These are phyloP conservation scores for Coregonus suidteri DNA, from an alignment of 2,797 vertebrate species.

Conservation along the genomic window DNA sequence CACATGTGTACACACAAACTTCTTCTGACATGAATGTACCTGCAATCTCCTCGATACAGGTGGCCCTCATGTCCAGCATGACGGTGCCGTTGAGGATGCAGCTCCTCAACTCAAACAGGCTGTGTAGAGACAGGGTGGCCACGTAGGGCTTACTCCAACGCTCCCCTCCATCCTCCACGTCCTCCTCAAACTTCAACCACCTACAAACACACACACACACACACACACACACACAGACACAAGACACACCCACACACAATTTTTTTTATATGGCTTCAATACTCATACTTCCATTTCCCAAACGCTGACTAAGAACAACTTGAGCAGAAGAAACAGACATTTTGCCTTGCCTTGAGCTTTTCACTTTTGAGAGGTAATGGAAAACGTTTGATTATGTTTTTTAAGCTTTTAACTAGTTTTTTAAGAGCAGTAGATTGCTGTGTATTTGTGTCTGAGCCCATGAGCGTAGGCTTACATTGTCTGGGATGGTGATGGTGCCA, in stretches of 20 bases:
- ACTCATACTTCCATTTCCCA: too few relatives aligned
- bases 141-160: slow-evolving; percentile 98
- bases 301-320: neutral
- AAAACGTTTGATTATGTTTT: neutral
- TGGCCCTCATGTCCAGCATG: slow-evolving; percentile 98
- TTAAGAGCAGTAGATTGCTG: neutral
- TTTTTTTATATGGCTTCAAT: neutral
- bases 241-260: neutral
- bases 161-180: slow-evolving; percentile 97
- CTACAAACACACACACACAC: slow-evolving; percentile 62
- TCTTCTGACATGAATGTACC: slow-evolving; percentile 69
- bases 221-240: neutral
- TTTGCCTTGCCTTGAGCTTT: neutral
- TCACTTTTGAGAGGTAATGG: neutral
- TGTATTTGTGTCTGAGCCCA: neutral
- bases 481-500: neutral
- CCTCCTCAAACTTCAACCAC: slow-evolving; percentile 99
- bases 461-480: neutral
- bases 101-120: slow-evolving; percentile 94
- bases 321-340: neutral
- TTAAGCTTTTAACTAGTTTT: neutral
- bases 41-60: slow-evolving; percentile 93
- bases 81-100: slow-evolving; percentile 97
- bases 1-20: too few relatives aligned
- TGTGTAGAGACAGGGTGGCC: slow-evolving; percentile 94